phyloP scores from a whole-genome alignment of 2,113 vertebrate species.

The Chaetodon auriga region DNA sequence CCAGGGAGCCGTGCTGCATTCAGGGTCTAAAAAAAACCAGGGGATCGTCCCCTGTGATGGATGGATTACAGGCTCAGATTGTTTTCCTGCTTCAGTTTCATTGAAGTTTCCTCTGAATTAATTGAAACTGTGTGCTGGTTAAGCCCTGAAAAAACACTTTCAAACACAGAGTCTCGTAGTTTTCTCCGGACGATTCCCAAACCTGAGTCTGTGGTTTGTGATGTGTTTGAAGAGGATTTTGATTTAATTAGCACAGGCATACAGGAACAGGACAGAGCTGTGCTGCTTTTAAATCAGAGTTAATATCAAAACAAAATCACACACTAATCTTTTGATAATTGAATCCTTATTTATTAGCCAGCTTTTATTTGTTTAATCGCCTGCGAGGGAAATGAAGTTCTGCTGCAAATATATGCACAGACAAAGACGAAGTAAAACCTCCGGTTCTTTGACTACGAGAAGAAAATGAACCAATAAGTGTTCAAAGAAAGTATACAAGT shows the following conservation, averaged over 20 bases:
- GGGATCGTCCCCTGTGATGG: conserved; percentile 34
- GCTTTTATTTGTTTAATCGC: conserved; percentile 47
- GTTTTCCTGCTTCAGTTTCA: conserved; percentile 55
- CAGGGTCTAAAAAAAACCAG: conserved; percentile 13
- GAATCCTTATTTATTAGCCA: conserved; percentile 65
- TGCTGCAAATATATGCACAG: conserved; percentile 59
- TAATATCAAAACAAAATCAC: conserved; percentile 64
- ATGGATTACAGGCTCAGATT: conserved; percentile 69
- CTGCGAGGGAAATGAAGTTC: conserved; percentile 31
- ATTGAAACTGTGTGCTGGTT: conserved; percentile 58
- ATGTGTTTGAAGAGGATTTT: conserved; percentile 78
- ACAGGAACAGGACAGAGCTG: background rate
- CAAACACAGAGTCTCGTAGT: background rate
- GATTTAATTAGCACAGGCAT: conserved; percentile 66
- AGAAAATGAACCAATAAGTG: conserved; percentile 13
- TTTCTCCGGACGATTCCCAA: background rate
- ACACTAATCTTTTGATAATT: conserved; percentile 68
- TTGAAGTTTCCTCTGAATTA: conserved; percentile 55
- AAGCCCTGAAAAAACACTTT: conserved; percentile 64
- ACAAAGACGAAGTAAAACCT: conserved; percentile 6
- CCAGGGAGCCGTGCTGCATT: conserved; percentile 39
- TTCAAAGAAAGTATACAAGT: conserved; percentile 35
- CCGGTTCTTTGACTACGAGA: background rate
- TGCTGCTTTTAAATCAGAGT: conserved; percentile 42
- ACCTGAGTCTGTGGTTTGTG: background rate